phyloP scores from a whole-genome alignment of 2,888 invertebrate species.

The Drosophila koepferae region DNA sequence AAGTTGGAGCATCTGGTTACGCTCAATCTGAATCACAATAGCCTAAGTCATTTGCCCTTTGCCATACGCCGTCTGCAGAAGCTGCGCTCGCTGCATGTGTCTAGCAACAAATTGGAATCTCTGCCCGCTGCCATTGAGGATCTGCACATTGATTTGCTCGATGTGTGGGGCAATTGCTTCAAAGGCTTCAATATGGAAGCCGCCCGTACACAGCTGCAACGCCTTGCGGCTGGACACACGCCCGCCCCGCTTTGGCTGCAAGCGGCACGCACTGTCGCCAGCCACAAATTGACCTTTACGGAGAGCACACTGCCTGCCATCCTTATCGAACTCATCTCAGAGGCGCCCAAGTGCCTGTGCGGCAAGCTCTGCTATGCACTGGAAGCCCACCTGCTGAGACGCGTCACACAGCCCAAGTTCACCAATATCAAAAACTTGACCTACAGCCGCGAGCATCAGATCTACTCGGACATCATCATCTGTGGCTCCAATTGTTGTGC shows the following conservation, averaged over 20 bases:
- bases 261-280: constrained; percentile 74
- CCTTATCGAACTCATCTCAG: constrained; percentile 80
- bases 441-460: constrained; percentile 83
- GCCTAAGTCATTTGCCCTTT: constrained; percentile 87
- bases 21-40: constrained; percentile 89
- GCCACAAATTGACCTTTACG: constrained; percentile 70
- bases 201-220: constrained; percentile 39
- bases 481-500: constrained; percentile 79
- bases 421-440: constrained; percentile 81
- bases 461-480: constrained; percentile 83
- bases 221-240: not conserved
- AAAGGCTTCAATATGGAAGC: constrained; percentile 54
- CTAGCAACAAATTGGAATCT: constrained; percentile 82
- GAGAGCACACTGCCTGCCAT: constrained; percentile 74
- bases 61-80: constrained; percentile 87
- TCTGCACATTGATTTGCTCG: constrained; percentile 77
- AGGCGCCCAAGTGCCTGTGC: constrained; percentile 83
- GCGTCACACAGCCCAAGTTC: constrained; percentile 79
- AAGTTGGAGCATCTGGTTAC: constrained; percentile 88
- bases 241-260: constrained; percentile 79
- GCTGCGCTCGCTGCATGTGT: constrained; percentile 80
- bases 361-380: constrained; percentile 81
- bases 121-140: constrained; percentile 82
- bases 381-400: constrained; percentile 67
- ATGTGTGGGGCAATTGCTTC: constrained; percentile 83